Conservation (phyloP, 2,797 vertebrate genomes). For the Alfaro cultratus region DNA sequence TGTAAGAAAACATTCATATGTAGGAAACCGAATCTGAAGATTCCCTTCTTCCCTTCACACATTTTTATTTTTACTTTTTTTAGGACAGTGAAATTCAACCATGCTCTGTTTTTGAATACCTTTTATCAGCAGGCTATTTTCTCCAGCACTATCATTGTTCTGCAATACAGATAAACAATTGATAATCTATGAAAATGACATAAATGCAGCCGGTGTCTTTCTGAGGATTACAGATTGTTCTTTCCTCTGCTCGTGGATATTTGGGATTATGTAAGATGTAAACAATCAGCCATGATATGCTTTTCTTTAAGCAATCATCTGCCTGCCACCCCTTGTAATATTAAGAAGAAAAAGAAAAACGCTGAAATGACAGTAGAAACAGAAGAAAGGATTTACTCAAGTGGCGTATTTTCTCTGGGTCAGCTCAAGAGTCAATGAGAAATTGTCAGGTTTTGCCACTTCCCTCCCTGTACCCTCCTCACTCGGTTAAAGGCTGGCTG, state of each 20-base stretch:
- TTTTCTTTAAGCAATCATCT: slow-evolving; percentile 38
- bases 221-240: slow-evolving; percentile 38
- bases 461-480: background rate
- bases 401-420: background rate
- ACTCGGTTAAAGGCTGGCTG: background rate
- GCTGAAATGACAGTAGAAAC: background rate
- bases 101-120: background rate
- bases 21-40: slow-evolving; percentile 13
- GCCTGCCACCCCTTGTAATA: slow-evolving; percentile 1
- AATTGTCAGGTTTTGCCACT: background rate
- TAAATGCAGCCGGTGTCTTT: slow-evolving; percentile 37
- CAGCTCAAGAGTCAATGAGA: background rate
- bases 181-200: slow-evolving; percentile 2
- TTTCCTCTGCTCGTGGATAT: slow-evolving; percentile 48
- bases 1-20: slow-evolving; percentile 41
- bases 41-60: slow-evolving; percentile 12
- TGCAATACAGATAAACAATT: background rate
- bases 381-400: background rate
- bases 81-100: background rate
- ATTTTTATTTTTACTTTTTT: background rate
- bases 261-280: slow-evolving; percentile 56
- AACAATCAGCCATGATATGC: slow-evolving; percentile 40
- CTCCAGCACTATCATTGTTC: background rate
- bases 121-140: background rate
- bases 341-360: background rate